Conservation (phyloP, 23 tunicate genomes). For the Oikopleura vanhoeffeni region DNA sequence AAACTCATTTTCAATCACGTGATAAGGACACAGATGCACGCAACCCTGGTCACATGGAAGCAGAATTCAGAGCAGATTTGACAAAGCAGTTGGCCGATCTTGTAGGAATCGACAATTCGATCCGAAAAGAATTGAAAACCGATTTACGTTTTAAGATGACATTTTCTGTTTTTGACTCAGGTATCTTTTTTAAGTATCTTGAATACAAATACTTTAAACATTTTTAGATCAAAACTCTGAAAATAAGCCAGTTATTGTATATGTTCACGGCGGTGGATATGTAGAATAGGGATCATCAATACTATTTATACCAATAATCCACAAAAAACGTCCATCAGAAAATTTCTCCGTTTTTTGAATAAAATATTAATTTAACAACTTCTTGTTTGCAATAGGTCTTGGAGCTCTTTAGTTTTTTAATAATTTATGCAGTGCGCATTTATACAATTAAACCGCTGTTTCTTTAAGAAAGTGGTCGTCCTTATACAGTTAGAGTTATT, state of each 20-base stretch:
- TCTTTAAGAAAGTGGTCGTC: too few relatives aligned
- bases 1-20: too few relatives aligned
- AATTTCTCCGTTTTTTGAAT: too few relatives aligned
- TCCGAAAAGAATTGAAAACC: not conserved
- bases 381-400: too few relatives aligned
- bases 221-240: not conserved
- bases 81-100: not conserved
- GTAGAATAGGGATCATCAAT: too few relatives aligned
- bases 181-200: not conserved
- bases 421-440: too few relatives aligned
- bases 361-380: too few relatives aligned
- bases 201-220: not conserved
- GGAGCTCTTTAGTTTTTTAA: too few relatives aligned
- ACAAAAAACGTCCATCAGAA: too few relatives aligned
- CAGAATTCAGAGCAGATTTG: not conserved
- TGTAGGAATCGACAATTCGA: not conserved
- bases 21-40: not conserved
- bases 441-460: too few relatives aligned
- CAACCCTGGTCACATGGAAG: constrained; percentile 7
- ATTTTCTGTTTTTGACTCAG: not conserved
- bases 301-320: too few relatives aligned
- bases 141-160: not conserved
- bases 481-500: too few relatives aligned
- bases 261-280: constrained; percentile 4
- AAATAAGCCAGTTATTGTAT: not conserved